Conservation (phyloP, 2,113 vertebrate genomes). For the Xiphorhynchus elegans region DNA sequence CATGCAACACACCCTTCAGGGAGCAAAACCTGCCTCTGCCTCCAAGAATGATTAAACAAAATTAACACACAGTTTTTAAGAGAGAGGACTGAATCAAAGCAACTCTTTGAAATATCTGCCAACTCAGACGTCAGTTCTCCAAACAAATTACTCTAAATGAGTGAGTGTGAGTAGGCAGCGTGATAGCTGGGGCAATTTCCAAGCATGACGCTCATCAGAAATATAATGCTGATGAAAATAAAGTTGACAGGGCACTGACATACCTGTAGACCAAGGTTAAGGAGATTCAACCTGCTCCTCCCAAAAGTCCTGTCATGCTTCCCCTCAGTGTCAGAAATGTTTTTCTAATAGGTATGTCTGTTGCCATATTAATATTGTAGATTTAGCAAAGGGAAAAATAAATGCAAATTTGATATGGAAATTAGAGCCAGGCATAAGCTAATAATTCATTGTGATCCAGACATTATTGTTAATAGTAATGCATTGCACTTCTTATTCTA, state of each 20-base stretch:
- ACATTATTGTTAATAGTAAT: background rate
- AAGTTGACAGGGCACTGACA: background rate
- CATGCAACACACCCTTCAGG: background rate
- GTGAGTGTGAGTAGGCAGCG: background rate
- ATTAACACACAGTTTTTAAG: background rate
- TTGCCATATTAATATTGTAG: background rate
- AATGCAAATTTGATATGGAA: background rate
- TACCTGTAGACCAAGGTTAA: background rate
- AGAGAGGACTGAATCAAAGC: background rate
- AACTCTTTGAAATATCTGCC: constrained; percentile 22
- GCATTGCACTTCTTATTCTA: background rate
- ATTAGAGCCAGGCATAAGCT: background rate
- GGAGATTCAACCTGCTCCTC: background rate
- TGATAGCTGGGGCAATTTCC: constrained; percentile 18
- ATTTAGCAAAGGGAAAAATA: background rate
- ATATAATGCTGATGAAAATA: background rate
- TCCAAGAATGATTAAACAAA: background rate
- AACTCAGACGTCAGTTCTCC: background rate
- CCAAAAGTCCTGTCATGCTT: background rate
- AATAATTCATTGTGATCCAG: background rate
- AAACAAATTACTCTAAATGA: background rate
- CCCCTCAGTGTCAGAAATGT: background rate
- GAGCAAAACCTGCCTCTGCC: background rate
- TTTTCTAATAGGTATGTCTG: background rate
- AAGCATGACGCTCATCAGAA: background rate